Evolutionary conservation across 1,140 invertebrate species (phyloP).

Genomic region (Plodia interpunctella): DNA sequence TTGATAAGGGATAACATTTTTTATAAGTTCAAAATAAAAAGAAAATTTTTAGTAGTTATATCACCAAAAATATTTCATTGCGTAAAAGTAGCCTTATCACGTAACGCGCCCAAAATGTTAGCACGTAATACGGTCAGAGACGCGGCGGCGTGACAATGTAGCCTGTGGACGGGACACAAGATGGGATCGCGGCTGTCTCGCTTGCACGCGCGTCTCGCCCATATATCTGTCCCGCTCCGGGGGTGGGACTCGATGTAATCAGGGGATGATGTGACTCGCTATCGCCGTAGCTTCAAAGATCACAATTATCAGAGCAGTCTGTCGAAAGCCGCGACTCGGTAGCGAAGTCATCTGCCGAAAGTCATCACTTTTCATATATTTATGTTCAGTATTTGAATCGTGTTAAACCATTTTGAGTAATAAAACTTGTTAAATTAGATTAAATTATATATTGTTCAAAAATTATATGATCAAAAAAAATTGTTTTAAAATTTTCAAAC

Average conservation of each 20-base stretch:
- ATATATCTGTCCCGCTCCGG: slow-evolving; percentile 48
- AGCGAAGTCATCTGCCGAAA: slow-evolving; percentile 61
- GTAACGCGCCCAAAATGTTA: slow-evolving; percentile 36
- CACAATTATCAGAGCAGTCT: slow-evolving; percentile 76
- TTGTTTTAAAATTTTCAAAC: not conserved
- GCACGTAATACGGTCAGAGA: slow-evolving; percentile 60
- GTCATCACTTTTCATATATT: slow-evolving; percentile 39
- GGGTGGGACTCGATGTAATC: slow-evolving; percentile 74
- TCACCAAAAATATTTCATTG: not conserved
- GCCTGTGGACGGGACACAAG: slow-evolving; percentile 73
- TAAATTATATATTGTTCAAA: not conserved
- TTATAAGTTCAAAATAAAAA: too few relatives aligned
- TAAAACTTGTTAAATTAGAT: too few relatives aligned
- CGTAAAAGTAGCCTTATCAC: slow-evolving; percentile 22
- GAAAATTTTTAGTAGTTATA: too few relatives aligned
- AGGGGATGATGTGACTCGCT: slow-evolving; percentile 76
- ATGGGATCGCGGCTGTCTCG: slow-evolving; percentile 56
- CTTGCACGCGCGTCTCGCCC: slow-evolving; percentile 26
- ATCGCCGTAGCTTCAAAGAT: slow-evolving; percentile 74
- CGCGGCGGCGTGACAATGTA: slow-evolving; percentile 67
- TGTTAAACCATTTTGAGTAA: slow-evolving; percentile 13
- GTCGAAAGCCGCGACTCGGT: slow-evolving; percentile 67
- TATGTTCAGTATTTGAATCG: not conserved
- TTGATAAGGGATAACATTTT: too few relatives aligned
- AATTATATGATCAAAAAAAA: not conserved